A percentile compares a stretch with the other conserved stretches of the same genome.
These are phyloP conservation scores for Oncorhynchus kisutch DNA, from an alignment of 2,113 vertebrate genomes.

Conservation along the genomic window DNA sequence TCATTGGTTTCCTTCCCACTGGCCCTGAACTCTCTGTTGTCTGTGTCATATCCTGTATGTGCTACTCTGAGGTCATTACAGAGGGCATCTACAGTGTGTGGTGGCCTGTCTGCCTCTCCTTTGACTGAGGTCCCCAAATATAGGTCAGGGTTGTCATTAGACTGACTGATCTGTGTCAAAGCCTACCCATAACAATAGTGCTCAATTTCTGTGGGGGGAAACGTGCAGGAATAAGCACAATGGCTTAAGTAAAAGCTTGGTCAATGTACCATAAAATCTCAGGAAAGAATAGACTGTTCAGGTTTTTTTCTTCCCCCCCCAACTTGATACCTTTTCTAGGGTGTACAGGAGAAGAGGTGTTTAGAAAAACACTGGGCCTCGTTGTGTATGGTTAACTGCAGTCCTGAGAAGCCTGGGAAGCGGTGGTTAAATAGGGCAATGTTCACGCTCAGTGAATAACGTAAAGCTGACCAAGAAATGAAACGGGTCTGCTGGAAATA, in stretches of 20 bases:
- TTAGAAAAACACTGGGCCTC: slow-evolving; percentile 26
- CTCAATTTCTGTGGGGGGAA: slow-evolving; percentile 43
- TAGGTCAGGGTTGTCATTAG: slow-evolving; percentile 61
- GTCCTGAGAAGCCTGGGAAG: slow-evolving; percentile 37
- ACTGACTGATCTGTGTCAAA: slow-evolving; percentile 55
- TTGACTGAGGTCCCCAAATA: slow-evolving; percentile 52
- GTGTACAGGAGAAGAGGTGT: neutral
- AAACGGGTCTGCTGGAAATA: slow-evolving; percentile 54
- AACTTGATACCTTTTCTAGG: neutral
- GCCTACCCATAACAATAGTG: slow-evolving; percentile 32
- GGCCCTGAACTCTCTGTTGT: neutral
- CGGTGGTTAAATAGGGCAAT: slow-evolving; percentile 62
- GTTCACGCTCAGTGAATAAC: slow-evolving; percentile 67
- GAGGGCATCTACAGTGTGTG: slow-evolving; percentile 41
- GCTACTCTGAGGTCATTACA: slow-evolving; percentile 35
- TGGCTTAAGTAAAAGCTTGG: neutral
- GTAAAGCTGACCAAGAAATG: slow-evolving; percentile 42
- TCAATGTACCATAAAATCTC: no score
- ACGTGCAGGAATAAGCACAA: neutral
- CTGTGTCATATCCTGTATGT: slow-evolving; percentile 14
- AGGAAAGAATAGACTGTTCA: slow-evolving; percentile 34
- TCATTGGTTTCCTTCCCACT: neutral
- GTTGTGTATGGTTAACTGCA: slow-evolving; percentile 16
- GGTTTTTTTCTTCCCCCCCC: slow-evolving; percentile 1
- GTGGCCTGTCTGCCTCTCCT: slow-evolving; percentile 22